Evolutionary conservation across 2,888 invertebrate species (phyloP).

Genomic region (Drosophila picticornis): DNA sequence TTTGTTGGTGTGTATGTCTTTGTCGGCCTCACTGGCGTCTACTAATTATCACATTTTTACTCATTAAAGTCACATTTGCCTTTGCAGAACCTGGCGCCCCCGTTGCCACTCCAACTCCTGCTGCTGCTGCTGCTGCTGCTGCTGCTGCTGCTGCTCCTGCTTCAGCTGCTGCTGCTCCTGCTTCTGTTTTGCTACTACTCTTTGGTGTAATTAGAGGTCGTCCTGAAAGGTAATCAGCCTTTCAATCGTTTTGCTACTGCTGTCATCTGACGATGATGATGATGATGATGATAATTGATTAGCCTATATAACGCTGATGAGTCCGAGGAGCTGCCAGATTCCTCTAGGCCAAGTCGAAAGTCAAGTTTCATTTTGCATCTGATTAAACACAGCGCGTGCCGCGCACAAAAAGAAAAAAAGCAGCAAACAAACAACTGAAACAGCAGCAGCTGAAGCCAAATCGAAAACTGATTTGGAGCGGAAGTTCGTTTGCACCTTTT

Average conservation of each 20-base stretch:
- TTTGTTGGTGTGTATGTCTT: constrained; percentile 40
- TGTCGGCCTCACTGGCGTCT: constrained; percentile 71
- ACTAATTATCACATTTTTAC: constrained; percentile 81
- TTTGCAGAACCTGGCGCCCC: constrained; percentile 31
- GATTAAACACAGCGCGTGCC: constrained; percentile 66
- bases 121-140: constrained; percentile 20
- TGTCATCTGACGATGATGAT: constrained; percentile 13
- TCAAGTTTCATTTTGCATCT: constrained; percentile 28
- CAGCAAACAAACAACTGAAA: constrained; percentile 11
- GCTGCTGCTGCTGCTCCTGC: constrained; percentile 5
- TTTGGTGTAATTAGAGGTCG: constrained; percentile 55
- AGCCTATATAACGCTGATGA: constrained; percentile 21
- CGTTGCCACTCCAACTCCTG: not conserved
- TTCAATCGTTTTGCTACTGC: constrained; percentile 67
- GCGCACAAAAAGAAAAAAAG: constrained; percentile 18
- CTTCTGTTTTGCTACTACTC: constrained; percentile 14
- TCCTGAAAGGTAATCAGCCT: constrained; percentile 69
- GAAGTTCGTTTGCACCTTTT: constrained; percentile 84
- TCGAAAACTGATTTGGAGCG: constrained; percentile 82
- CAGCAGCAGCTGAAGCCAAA: constrained; percentile 59
- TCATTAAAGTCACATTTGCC: constrained; percentile 78
- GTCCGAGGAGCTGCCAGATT: constrained; percentile 2
- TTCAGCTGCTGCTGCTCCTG: constrained; percentile 9
- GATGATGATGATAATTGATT: constrained; percentile 77
- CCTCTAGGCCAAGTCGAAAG: constrained; percentile 15